Conservation (phyloP, 2,113 vertebrate species). For the Dermatemys mawii region DNA sequence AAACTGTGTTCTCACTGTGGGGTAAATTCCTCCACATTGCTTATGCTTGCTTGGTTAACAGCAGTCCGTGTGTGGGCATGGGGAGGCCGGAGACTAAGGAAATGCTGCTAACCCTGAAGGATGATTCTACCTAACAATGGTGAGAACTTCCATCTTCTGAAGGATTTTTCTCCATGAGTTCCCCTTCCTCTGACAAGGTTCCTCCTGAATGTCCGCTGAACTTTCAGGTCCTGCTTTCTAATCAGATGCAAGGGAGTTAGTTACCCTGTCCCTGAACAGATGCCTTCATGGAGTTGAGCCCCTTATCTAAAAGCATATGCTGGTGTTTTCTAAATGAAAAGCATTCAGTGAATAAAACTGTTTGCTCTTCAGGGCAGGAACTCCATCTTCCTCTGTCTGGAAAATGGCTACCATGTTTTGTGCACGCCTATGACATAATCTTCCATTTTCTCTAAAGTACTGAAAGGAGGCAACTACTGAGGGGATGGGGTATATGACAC, state of each 20-base stretch:
- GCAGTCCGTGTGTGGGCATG: not conserved
- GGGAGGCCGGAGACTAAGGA: not conserved
- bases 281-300: not conserved
- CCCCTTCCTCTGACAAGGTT: not conserved
- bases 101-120: not conserved
- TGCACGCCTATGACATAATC: not conserved
- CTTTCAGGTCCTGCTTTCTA: not conserved
- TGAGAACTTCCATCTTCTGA: not conserved
- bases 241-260: not conserved
- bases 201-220: not conserved
- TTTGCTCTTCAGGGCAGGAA: not conserved
- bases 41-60: not conserved
- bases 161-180: not conserved
- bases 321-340: not conserved
- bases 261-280: not conserved
- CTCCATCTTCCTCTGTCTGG: not conserved
- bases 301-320: not conserved
- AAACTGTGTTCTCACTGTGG: not conserved
- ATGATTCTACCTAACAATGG: too few species aligned
- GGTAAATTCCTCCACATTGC: not conserved
- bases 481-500: not conserved
- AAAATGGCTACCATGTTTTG: not conserved
- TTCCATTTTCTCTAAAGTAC: not conserved
- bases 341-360: not conserved
- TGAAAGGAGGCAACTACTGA: not conserved